Evolutionary conservation across 1,140 invertebrate genomes (phyloP).

Genomic region (Drosophila rufa): DNA sequence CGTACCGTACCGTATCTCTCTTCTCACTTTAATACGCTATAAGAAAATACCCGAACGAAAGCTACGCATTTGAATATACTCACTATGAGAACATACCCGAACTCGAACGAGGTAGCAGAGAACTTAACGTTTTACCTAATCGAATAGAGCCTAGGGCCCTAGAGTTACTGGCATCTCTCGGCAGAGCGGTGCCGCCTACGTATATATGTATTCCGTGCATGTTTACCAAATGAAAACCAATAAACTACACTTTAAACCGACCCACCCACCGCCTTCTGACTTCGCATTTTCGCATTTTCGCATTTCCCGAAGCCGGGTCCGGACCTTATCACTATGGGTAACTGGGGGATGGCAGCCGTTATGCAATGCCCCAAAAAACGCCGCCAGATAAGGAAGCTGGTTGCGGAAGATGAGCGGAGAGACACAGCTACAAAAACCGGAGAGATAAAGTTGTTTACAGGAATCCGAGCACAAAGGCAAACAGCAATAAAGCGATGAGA

Average conservation of each 20-base stretch:
- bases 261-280: neutral
- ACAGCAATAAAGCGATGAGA: constrained; percentile 68
- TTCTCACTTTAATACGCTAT: constrained; percentile 47
- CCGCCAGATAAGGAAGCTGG: constrained; percentile 55
- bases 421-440: constrained; percentile 15
- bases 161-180: constrained; percentile 53
- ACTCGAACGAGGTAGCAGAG: constrained; percentile 10
- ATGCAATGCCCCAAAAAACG: constrained; percentile 64
- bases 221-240: constrained; percentile 69
- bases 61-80: constrained; percentile 45
- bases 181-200: constrained; percentile 44
- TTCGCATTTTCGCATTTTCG: constrained; percentile 12
- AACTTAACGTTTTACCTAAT: constrained; percentile 45
- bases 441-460: constrained; percentile 81
- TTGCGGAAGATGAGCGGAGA: constrained; percentile 66
- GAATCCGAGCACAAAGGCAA: constrained; percentile 68
- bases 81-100: constrained; percentile 36
- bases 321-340: constrained; percentile 47
- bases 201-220: constrained; percentile 66
- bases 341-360: constrained; percentile 54
- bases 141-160: constrained; percentile 47
- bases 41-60: constrained; percentile 40
- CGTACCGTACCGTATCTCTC: constrained; percentile 12
- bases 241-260: constrained; percentile 55
- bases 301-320: constrained; percentile 9